Evolutionary conservation across 2,797 vertebrate species (phyloP), one percentile per base, ranked within the genome.

Genomic region (Denticeps clupeoides): DNA sequence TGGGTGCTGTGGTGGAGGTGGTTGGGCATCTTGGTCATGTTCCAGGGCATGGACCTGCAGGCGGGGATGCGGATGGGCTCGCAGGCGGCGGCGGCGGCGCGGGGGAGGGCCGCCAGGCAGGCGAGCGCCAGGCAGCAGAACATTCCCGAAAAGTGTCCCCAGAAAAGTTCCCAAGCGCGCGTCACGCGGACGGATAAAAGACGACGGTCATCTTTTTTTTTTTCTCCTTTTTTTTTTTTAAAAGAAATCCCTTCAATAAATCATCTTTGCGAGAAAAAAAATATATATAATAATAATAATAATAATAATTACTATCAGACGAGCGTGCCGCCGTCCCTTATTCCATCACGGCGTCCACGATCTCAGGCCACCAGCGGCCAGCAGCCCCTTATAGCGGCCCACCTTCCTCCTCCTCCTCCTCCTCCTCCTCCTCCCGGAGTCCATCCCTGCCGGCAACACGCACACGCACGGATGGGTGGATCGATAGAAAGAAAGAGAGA

Each of bases 11-110:
- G 94, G 77, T 98, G 94, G 67, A 98, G 89, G 73, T 98, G 94
- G 83, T 97, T 98, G 43, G 94, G 94, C 93, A 98, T 97, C 74
- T 94, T 95, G 65, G 94, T 98, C 89, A 97, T 87, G 86, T 98
- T 98, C 94, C 94, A 98, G 7, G 91, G 91, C 84, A 97, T 85
- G 31, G 90, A 79, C 51, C 75, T 72, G 81, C 93, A 97, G 44
- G 97, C 73, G 21, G 92, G 92, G 72, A 97, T 93, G 64, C 90
- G 88, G 51, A 94, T 89, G 3, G 87, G 82, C 70, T 97, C 93
- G 47, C 91, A 97, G 51, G 90, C 81, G 43, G 90, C 93, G 10
- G 83, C 79, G 31, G 54, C 32, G 2, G 59, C 68, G 32, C 47
- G 51, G 24, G 77, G 73, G 47, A 72, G 66, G 63, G 71, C 64